Conservation (phyloP, 2,113 vertebrate genomes). For the Motacilla tschutschensis region DNA sequence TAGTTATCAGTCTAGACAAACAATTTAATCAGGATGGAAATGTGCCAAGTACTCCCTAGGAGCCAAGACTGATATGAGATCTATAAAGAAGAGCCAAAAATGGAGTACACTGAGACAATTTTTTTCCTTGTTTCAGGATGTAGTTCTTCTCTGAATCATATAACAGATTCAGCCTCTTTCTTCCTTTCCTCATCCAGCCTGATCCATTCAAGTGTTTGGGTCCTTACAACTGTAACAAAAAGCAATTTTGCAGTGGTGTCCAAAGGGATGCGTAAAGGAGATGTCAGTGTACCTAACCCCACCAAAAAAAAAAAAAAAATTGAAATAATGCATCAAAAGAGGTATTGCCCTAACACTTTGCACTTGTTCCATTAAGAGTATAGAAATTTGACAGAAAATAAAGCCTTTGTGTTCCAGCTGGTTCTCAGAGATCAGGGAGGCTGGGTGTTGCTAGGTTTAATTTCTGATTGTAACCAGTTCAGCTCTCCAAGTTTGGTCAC, state of each 20-base stretch:
- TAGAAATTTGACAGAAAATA: neutral
- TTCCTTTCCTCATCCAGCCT: neutral
- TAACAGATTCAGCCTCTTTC: neutral
- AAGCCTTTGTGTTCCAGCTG: neutral
- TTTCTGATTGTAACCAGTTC: neutral
- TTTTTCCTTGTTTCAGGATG: neutral
- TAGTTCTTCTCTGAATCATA: neutral
- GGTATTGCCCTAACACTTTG: neutral
- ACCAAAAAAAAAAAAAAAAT: neutral
- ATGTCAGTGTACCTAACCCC: neutral
- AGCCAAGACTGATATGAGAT: neutral
- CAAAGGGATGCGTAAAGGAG: neutral
- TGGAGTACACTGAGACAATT: neutral
- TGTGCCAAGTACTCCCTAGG: neutral
- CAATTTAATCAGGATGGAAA: constrained; percentile 1
- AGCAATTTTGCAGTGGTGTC: neutral
- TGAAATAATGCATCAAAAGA: neutral
- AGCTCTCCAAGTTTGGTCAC: too few species aligned
- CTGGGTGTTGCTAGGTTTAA: neutral
- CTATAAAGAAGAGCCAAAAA: neutral
- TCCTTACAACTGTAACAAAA: neutral
- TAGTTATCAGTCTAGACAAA: constrained; percentile 1
- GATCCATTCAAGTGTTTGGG: neutral
- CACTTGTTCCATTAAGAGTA: neutral
- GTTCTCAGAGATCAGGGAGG: neutral